Percentiles rank a stretch among this genome's conserved stretches.
phyloP scores from a whole-genome alignment of 2,797 vertebrate species.

The Phataginus tricuspis region DNA sequence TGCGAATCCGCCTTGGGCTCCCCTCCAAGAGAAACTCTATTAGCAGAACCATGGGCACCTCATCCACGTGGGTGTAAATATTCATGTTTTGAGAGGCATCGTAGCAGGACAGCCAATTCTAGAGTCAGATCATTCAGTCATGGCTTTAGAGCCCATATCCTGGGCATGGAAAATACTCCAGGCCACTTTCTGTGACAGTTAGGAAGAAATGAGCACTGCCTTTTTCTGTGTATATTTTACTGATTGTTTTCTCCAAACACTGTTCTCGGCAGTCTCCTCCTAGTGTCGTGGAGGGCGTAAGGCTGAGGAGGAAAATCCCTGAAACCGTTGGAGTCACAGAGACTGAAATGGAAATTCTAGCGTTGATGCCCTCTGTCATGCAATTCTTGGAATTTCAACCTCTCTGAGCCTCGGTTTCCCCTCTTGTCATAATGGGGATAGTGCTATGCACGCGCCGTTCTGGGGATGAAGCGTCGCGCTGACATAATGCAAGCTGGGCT shows the following conservation, averaged over 20 bases:
- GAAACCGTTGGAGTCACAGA: background rate
- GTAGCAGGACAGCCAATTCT: background rate
- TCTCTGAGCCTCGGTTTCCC: background rate
- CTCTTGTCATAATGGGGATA: background rate
- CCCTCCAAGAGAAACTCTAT: background rate
- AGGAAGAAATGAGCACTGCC: background rate
- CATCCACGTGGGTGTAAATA: background rate
- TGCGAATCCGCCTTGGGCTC: background rate
- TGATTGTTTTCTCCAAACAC: accelerated
- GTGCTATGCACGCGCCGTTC: accelerated
- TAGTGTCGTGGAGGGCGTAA: accelerated
- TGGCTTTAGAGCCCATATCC: background rate
- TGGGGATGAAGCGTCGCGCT: accelerated
- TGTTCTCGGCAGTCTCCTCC: background rate
- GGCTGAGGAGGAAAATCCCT: too few relatives aligned
- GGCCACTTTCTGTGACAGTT: background rate
- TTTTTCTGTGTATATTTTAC: background rate
- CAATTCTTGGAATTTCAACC: too few relatives aligned
- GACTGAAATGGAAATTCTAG: background rate
- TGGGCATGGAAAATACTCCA: background rate
- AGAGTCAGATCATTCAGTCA: background rate
- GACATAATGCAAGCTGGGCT: accelerated
- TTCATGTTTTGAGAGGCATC: background rate
- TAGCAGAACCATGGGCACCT: accelerated
- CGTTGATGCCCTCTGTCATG: background rate